A percentile compares a stretch with the other conserved stretches of the same genome.
These are phyloP conservation scores for Augochlora pura DNA, from an alignment of 1,140 invertebrate genomes.

Conservation along the genomic window DNA sequence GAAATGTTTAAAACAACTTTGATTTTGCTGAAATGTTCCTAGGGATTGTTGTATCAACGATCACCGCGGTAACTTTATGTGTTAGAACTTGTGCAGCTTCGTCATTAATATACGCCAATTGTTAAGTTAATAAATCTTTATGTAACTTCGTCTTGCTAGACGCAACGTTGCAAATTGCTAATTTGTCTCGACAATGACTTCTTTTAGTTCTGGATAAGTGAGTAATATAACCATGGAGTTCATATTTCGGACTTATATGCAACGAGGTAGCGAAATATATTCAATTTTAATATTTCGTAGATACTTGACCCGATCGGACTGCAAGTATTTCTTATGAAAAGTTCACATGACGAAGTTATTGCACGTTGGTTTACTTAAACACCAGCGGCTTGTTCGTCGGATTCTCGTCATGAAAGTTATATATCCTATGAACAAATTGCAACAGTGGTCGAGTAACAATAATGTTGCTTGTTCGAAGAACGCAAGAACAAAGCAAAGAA, in stretches of 20 bases:
- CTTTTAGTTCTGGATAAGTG: too few species aligned
- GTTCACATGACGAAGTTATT: constrained; percentile 15
- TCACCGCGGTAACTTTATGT: too few species aligned
- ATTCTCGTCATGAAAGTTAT: neutral
- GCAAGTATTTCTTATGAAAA: neutral
- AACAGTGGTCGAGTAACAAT: constrained; percentile 21
- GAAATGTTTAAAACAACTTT: neutral
- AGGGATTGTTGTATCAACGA: neutral
- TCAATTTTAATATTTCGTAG: constrained; percentile 4
- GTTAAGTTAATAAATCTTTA: neutral
- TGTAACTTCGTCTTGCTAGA: constrained; percentile 48
- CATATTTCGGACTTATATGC: too few species aligned
- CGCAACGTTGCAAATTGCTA: neutral
- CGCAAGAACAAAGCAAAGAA: neutral
- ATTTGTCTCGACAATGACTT: too few species aligned
- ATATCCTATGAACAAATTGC: neutral
- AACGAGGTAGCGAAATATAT: constrained; percentile 10
- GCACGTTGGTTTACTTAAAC: constrained; percentile 12
- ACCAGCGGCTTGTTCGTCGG: neutral
- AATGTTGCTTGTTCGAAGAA: neutral
- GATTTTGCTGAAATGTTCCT: neutral
- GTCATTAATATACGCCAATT: neutral
- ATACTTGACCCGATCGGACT: constrained; percentile 21
- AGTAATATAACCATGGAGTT: too few species aligned
- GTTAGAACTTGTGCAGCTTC: too few species aligned